Base-by-base conservation (phyloP, 1,140 invertebrate species). In the Drosophila bocki region DNA sequence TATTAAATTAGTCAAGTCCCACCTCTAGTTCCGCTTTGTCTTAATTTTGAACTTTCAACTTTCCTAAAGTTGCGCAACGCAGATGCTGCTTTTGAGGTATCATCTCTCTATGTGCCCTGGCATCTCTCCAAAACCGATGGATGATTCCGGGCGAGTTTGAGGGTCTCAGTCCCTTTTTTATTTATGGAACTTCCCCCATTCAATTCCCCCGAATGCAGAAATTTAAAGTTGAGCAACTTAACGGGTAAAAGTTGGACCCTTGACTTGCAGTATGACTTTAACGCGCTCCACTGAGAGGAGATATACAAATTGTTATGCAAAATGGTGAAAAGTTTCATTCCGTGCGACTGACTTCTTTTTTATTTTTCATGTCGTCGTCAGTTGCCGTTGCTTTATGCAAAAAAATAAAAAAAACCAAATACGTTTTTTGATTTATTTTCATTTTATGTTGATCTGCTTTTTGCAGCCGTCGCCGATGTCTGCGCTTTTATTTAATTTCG, bases 281-380 rank as follows among this genome's bases (percentile, higher is more conserved):
- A 90, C 86, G 85, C 85, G 85, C 82, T 90, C 85, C 86, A 85
- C 85, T 90, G 85, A 91, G 84, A 91, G 90, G 75, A 91, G 84
- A 85, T 75, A 90, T 91, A 90, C 85, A 90, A 90, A 90, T 90
- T 90, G 85, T 90, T 90, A 90, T 90, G 85, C 85, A 90, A 90
- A 90, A 90, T 90, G 81, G 85, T 90, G 86, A 90, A 90, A 90
- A 90, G 85, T 90, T 90, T 90, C 85, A 84, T 88, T 88, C 82
- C 83, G 72, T 79, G 51, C 69, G 75, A 53, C 58, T 77, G 65
- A 72, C 57, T 82, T 59, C n/a, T 71, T 62, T 47, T 50, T 58
- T 54, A 19, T 37, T 37, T 79, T 63, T 47, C 70, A 53, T 64
- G 56, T 45, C 45, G 45, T 19, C 42, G 42, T 44, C 42, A 44